Evolutionary conservation across 2,888 invertebrate genomes (phyloP).

Genomic region (Colletes collaris): DNA sequence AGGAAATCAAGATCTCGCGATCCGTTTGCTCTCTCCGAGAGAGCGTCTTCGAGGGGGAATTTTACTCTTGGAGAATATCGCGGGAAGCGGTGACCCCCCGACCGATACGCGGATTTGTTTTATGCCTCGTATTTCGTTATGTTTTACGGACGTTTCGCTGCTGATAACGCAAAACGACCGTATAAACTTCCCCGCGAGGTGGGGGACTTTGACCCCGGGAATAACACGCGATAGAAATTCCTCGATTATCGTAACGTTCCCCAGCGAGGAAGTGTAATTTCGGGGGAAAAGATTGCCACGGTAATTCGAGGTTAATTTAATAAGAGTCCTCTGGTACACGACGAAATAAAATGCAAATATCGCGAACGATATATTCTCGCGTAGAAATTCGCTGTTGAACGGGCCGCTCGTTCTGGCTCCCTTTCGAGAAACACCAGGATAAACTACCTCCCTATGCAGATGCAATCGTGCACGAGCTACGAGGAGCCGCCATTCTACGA

Average conservation of each 20-base stretch:
- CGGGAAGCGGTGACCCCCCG: constrained; percentile 15
- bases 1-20: constrained; percentile 51
- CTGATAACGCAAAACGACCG: constrained; percentile 60
- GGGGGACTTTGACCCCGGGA: not conserved
- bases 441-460: constrained; percentile 62
- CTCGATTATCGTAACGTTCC: constrained; percentile 22
- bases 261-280: not conserved
- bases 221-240: constrained; percentile 21
- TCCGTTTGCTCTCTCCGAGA: constrained; percentile 22
- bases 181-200: constrained; percentile 27
- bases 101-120: constrained; percentile 58
- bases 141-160: constrained; percentile 58
- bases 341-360: constrained; percentile 62
- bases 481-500: not conserved
- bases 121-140: constrained; percentile 62
- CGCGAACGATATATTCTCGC: constrained; percentile 26
- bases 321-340: constrained; percentile 34
- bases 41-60: constrained; percentile 7
- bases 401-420: constrained; percentile 19
- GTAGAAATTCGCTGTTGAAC: constrained; percentile 52
- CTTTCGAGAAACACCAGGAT: constrained; percentile 49
- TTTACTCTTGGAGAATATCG: constrained; percentile 18
- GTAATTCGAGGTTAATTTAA: constrained; percentile 67
- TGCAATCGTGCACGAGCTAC: constrained; percentile 59
- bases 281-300: constrained; percentile 28